Evolutionary conservation across 1,140 invertebrate species (phyloP).

Genomic region (Hesperophylax magnus): DNA sequence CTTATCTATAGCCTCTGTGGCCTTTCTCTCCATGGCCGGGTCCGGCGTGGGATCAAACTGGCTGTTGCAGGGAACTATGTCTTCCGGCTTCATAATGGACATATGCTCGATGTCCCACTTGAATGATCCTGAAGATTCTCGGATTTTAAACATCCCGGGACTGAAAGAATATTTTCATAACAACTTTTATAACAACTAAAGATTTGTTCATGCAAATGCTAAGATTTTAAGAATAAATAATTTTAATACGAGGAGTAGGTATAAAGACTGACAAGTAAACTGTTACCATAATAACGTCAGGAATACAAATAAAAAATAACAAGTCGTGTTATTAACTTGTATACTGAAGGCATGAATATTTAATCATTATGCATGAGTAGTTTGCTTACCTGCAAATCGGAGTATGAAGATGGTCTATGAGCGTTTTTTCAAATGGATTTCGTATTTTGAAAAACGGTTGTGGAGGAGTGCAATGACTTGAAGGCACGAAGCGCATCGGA

Average conservation of each 20-base stretch:
- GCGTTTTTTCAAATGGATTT: constrained; percentile 68
- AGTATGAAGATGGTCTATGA: constrained; percentile 66
- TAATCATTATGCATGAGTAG: too few relatives aligned
- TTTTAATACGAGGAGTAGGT: too few relatives aligned
- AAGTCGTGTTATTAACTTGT: too few relatives aligned
- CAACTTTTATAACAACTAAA: background rate
- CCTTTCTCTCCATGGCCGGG: constrained; percentile 66
- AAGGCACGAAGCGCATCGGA: constrained; percentile 28
- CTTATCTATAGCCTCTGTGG: constrained; percentile 67
- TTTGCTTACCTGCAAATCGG: constrained; percentile 67
- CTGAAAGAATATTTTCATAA: constrained; percentile 58
- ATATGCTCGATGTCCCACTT: constrained; percentile 69
- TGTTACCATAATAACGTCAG: too few relatives aligned
- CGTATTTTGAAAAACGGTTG: constrained; percentile 63
- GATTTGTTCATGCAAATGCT: background rate
- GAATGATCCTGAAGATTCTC: constrained; percentile 62
- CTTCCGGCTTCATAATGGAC: constrained; percentile 64
- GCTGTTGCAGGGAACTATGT: constrained; percentile 68
- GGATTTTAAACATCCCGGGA: constrained; percentile 69
- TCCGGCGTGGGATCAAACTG: constrained; percentile 70
- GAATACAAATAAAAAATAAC: too few relatives aligned
- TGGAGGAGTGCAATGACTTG: constrained; percentile 60
- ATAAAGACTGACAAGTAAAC: too few relatives aligned
- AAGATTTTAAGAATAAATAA: background rate
- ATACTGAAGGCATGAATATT: too few relatives aligned